phyloP scores from a whole-genome alignment of 1,140 invertebrate genomes.

The Lasaia peninsularis region DNA sequence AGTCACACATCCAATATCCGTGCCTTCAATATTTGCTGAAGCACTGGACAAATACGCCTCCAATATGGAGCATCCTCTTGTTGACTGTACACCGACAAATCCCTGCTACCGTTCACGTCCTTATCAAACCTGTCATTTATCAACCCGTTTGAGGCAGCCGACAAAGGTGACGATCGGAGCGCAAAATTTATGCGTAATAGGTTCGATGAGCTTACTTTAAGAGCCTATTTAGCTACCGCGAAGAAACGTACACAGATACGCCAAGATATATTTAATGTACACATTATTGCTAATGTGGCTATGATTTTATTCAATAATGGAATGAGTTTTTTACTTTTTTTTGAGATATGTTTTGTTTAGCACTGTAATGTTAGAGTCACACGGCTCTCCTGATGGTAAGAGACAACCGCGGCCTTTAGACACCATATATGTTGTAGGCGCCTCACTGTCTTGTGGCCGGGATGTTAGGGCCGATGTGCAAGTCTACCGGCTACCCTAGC shows the following conservation, averaged over 20 bases:
- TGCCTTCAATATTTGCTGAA: slow-evolving; percentile 34
- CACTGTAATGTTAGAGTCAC: too few species aligned
- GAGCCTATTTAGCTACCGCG: slow-evolving; percentile 35
- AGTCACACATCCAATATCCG: slow-evolving; percentile 27
- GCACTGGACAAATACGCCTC: slow-evolving; percentile 45
- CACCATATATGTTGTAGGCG: too few species aligned
- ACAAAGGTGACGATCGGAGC: slow-evolving; percentile 62
- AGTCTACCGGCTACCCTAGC: too few species aligned
- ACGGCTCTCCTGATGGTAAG: too few species aligned
- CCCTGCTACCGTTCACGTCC: slow-evolving; percentile 61
- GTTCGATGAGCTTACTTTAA: slow-evolving; percentile 36
- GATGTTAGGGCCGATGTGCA: too few species aligned
- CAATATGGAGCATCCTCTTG: slow-evolving; percentile 40
- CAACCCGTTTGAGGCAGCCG: slow-evolving; percentile 57
- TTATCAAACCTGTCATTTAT: slow-evolving; percentile 61
- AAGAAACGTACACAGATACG: slow-evolving; percentile 27
- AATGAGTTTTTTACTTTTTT: too few species aligned
- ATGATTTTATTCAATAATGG: slow-evolving; percentile 18
- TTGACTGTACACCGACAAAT: slow-evolving; percentile 68
- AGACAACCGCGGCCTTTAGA: too few species aligned
- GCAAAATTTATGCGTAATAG: slow-evolving; percentile 52
- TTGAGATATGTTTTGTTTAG: too few species aligned
- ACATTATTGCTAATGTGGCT: slow-evolving; percentile 12
- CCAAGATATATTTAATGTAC: slow-evolving; percentile 31
- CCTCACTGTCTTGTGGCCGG: too few species aligned